Percentiles rank a stretch among this genome's conserved stretches.
These are phyloP conservation scores for Darevskia mixta DNA, from an alignment of 2,797 vertebrate species.

Conservation along the genomic window DNA sequence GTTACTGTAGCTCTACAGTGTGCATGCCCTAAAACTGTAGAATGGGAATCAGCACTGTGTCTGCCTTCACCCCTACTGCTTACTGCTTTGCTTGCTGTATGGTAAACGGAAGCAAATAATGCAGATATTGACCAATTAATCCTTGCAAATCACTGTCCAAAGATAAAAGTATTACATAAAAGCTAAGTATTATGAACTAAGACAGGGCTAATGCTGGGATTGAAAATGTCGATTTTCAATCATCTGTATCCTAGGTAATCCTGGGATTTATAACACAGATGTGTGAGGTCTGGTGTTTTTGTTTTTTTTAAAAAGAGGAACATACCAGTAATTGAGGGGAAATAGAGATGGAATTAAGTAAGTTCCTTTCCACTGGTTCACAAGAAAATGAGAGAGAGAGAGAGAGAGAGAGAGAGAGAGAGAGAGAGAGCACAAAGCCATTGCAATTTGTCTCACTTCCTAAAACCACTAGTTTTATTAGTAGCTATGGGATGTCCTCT, in stretches of 20 bases:
- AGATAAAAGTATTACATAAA: slow-evolving; percentile 56
- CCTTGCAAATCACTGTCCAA: slow-evolving; percentile 61
- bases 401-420: too few relatives aligned
- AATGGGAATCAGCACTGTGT: slow-evolving; percentile 14
- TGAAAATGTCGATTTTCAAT: slow-evolving; percentile 52
- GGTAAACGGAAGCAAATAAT: slow-evolving; percentile 58
- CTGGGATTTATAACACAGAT: slow-evolving; percentile 29
- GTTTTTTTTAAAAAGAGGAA: slow-evolving; percentile 44
- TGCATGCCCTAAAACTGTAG: not conserved
- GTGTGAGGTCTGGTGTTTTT: not conserved
- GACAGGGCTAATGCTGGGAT: slow-evolving; percentile 53
- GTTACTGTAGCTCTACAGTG: not conserved
- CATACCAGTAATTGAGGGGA: not conserved
- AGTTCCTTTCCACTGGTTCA: slow-evolving; percentile 35
- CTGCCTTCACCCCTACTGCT: slow-evolving; percentile 56
- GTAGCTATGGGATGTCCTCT: slow-evolving; percentile 15
- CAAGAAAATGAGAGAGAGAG: slow-evolving; percentile 9
- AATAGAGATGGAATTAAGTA: slow-evolving; percentile 7
- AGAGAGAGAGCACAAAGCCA: not conserved
- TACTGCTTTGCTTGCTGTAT: slow-evolving; percentile 57
- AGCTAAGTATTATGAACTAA: slow-evolving; percentile 62
- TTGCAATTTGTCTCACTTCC: slow-evolving; percentile 34
- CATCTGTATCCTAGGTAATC: slow-evolving; percentile 50
- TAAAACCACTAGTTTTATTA: slow-evolving; percentile 41
- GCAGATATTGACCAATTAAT: slow-evolving; percentile 72